phyloP scores from a whole-genome alignment of 2,888 invertebrate genomes.

The Julus scandinavius region DNA sequence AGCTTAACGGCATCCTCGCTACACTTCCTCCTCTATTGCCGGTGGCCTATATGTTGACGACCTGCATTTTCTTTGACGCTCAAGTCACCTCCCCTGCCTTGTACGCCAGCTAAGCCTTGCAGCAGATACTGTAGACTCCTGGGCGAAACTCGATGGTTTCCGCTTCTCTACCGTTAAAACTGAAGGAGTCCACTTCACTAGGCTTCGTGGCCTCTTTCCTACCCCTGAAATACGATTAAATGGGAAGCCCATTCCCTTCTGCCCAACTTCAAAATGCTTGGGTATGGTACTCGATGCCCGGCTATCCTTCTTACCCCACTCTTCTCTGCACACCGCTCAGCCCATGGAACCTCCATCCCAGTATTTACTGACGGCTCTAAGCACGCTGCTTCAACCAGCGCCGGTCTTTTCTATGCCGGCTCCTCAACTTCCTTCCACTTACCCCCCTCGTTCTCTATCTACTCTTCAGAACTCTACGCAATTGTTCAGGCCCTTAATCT shows the following conservation, averaged over 20 bases:
- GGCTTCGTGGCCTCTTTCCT: not conserved
- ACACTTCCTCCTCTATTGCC: not conserved
- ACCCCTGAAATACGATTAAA: not conserved
- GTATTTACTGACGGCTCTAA: not conserved
- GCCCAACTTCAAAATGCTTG: not conserved
- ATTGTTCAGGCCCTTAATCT: not conserved
- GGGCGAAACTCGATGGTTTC: not conserved
- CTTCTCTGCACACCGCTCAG: not conserved
- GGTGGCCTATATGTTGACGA: not conserved
- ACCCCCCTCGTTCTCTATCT: not conserved
- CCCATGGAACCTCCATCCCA: not conserved
- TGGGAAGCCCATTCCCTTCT: not conserved
- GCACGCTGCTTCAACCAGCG: not conserved
- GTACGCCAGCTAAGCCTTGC: not conserved
- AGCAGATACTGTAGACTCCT: not conserved
- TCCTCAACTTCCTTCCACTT: not conserved
- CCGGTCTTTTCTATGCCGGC: not conserved
- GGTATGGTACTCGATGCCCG: not conserved
- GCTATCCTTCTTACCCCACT: not conserved
- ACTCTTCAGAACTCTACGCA: not conserved
- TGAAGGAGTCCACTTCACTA: not conserved
- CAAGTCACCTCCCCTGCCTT: not conserved
- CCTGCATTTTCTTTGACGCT: not conserved
- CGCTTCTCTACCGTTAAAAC: constrained; percentile 15
- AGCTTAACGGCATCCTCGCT: not conserved